A percentile compares a stretch with the other conserved stretches of the same genome.
Evolutionary conservation across 1,140 invertebrate species (phyloP).

Genomic region (Achatina immaculata): DNA sequence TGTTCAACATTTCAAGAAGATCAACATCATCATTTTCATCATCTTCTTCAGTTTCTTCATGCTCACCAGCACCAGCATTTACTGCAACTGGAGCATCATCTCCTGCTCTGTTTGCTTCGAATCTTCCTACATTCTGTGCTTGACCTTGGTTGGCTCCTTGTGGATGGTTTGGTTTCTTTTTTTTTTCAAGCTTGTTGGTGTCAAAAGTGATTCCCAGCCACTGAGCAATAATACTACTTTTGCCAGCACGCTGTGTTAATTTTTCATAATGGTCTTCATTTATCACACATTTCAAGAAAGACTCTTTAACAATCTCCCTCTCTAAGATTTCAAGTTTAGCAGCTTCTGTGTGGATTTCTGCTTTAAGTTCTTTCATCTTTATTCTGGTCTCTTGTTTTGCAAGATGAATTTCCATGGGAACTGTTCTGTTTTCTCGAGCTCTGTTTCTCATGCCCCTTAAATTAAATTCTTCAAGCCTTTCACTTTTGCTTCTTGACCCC

Average conservation of each 20-base stretch:
- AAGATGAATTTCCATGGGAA: constrained; percentile 42
- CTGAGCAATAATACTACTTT: constrained; percentile 38
- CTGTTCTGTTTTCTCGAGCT: constrained; percentile 29
- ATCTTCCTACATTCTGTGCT: background rate
- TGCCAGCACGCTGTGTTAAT: constrained; percentile 20
- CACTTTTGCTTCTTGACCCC: constrained; percentile 79
- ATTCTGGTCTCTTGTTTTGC: constrained; percentile 43
- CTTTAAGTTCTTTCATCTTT: constrained; percentile 40
- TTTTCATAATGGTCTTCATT: constrained; percentile 24
- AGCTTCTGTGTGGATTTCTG: constrained; percentile 46
- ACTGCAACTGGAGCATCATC: too few relatives aligned
- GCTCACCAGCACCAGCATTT: constrained; percentile 38
- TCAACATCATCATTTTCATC: constrained; percentile 40
- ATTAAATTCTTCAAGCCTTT: constrained; percentile 47
- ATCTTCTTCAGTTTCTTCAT: constrained; percentile 29
- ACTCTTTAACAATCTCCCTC: constrained; percentile 49
- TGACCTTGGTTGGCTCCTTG: background rate
- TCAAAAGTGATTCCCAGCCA: constrained; percentile 47
- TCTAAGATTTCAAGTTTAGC: constrained; percentile 47
- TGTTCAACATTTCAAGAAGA: constrained; percentile 20
- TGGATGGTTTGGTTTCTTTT: background rate
- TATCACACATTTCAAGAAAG: constrained; percentile 45
- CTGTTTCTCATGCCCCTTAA: constrained; percentile 43
- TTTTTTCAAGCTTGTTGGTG: constrained; percentile 30
- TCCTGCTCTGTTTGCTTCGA: background rate